A percentile compares a stretch with the other conserved stretches of the same genome.
Conservation (phyloP, 2,888 invertebrate genomes). For the Melangyna quadrimaculata region DNA sequence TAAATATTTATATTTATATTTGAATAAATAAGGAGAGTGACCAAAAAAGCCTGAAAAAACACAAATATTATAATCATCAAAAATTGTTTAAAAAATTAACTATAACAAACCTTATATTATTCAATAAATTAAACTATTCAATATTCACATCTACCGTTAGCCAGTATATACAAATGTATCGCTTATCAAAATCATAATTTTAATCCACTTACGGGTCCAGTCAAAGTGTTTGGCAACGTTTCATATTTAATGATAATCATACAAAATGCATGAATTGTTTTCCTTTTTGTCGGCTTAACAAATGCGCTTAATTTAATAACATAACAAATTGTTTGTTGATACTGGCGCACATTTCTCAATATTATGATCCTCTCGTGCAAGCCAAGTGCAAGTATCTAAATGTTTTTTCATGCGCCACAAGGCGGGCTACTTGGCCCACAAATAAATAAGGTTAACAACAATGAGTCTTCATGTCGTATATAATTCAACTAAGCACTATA, state of each 20-base stretch:
- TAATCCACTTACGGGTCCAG: neutral
- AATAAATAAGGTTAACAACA: slow-evolving; percentile 62
- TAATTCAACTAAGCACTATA: slow-evolving; percentile 8
- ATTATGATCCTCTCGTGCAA: slow-evolving; percentile 33
- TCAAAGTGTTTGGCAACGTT: neutral
- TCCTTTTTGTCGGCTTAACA: neutral
- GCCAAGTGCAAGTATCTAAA: slow-evolving; percentile 41
- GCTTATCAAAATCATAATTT: slow-evolving; percentile 5
- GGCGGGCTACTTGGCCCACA: slow-evolving; percentile 47
- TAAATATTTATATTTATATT: too few relatives aligned
- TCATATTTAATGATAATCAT: neutral
- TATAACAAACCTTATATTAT: too few relatives aligned
- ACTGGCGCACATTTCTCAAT: slow-evolving; percentile 43
- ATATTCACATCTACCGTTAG: neutral
- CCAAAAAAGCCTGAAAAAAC: too few relatives aligned
- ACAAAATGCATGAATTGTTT: neutral
- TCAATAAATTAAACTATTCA: neutral
- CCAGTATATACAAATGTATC: neutral
- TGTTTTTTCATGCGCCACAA: slow-evolving; percentile 3
- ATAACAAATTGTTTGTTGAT: slow-evolving; percentile 6
- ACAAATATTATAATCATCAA: too few relatives aligned
- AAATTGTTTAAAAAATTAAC: too few relatives aligned
- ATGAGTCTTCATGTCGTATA: slow-evolving; percentile 39
- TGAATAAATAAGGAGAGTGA: too few relatives aligned
- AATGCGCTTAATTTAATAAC: slow-evolving; percentile 28